Percentiles rank a stretch among this genome's conserved stretches.
phyloP scores from a whole-genome alignment of 2,797 vertebrate species.

The Staurois parvus region DNA sequence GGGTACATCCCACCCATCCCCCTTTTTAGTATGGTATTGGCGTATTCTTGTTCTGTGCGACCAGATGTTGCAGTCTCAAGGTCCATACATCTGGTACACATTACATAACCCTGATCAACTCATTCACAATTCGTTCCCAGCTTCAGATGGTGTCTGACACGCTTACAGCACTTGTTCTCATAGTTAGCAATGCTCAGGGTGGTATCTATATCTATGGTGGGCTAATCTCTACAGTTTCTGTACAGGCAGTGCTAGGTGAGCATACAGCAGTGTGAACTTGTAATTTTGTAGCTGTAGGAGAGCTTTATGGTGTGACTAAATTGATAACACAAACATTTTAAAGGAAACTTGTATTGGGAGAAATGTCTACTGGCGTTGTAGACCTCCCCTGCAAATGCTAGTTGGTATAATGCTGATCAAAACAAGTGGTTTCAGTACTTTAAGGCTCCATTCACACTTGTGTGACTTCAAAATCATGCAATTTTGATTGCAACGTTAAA shows the following conservation, averaged over 20 bases:
- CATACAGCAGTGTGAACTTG: too few relatives aligned
- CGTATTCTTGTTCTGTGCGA: conserved; percentile 38
- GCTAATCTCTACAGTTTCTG: neutral
- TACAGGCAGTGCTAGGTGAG: neutral
- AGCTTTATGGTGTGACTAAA: too few relatives aligned
- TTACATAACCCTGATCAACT: conserved; percentile 23
- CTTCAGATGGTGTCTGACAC: neutral
- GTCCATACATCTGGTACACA: conserved; percentile 39
- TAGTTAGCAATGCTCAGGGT: neutral
- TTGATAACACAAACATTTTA: too few relatives aligned
- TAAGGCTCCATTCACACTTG: too few relatives aligned
- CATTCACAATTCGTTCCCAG: conserved; percentile 18
- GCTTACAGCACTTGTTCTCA: conserved; percentile 18
- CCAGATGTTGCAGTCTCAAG: conserved; percentile 47
- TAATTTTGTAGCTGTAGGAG: too few relatives aligned
- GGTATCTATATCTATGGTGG: neutral
- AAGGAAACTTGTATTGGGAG: too few relatives aligned
- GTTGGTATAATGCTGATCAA: too few relatives aligned
- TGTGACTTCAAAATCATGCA: too few relatives aligned
- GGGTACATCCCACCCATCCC: conserved; percentile 47
- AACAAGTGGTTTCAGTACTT: too few relatives aligned
- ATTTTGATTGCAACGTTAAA: too few relatives aligned
- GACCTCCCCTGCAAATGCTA: too few relatives aligned
- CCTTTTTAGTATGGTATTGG: conserved; percentile 1
- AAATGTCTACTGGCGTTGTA: too few relatives aligned